These are phyloP conservation scores for Clostera curtula DNA, from an alignment of 2,888 invertebrate species.

Conservation along the genomic window DNA sequence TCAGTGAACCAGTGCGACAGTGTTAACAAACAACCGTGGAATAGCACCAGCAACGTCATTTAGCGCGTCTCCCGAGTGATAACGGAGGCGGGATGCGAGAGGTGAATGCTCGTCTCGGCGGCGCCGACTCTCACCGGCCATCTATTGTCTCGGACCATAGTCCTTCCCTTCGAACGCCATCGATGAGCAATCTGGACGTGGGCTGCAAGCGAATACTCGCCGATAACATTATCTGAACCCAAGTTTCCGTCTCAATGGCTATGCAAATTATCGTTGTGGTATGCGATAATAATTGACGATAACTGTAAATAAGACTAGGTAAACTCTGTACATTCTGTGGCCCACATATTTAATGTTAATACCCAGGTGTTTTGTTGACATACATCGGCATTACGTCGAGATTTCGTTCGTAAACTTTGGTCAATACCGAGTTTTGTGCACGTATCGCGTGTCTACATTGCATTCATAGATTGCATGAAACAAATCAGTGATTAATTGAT, in stretches of 20 bases:
- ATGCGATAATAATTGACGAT: constrained; percentile 37
- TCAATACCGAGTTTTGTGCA: too few species aligned
- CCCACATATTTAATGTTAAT: constrained; percentile 31
- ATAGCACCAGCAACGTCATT: constrained; percentile 26
- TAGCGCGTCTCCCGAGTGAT: constrained; percentile 35
- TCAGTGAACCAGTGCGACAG: constrained; percentile 51
- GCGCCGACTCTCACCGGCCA: constrained; percentile 69
- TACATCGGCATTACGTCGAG: too few species aligned
- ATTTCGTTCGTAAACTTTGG: too few species aligned
- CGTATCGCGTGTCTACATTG: too few species aligned
- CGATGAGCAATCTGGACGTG: constrained; percentile 63
- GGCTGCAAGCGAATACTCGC: constrained; percentile 52
- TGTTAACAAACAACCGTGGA: constrained; percentile 45
- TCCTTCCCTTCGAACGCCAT: constrained; percentile 70
- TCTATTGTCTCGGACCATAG: constrained; percentile 73
- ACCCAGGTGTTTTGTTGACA: too few species aligned
- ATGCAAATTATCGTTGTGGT: constrained; percentile 29
- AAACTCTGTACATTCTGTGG: constrained; percentile 21
- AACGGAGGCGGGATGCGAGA: constrained; percentile 58
- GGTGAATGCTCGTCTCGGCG: constrained; percentile 72
- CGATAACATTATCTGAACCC: too few species aligned
- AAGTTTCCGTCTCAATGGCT: constrained; percentile 25
- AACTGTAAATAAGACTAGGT: constrained; percentile 44
- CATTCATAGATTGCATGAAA: too few species aligned
- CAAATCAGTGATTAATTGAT: too few species aligned